These are phyloP conservation scores for Anableps anableps DNA, from an alignment of 2,797 vertebrate genomes.

Conservation along the genomic window DNA sequence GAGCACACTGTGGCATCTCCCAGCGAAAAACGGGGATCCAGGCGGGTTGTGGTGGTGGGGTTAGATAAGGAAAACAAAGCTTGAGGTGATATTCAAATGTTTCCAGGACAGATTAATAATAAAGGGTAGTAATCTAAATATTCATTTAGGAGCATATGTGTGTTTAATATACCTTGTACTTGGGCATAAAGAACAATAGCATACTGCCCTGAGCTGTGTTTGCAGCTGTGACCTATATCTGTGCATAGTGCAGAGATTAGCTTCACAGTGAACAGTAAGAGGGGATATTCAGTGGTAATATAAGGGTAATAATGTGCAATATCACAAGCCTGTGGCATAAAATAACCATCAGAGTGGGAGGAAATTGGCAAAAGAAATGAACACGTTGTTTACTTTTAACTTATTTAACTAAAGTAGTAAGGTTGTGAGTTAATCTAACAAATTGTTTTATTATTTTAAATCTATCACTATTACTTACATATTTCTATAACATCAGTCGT, in stretches of 20 bases:
- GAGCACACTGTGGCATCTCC: conserved; percentile 55
- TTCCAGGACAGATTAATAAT: conserved; percentile 73
- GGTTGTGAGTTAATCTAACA: not conserved
- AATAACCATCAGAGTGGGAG: conserved; percentile 15
- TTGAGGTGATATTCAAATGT: conserved; percentile 81
- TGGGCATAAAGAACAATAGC: conserved; percentile 63
- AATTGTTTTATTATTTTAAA: not conserved
- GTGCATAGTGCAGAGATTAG: conserved; percentile 50
- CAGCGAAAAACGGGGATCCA: conserved; percentile 27
- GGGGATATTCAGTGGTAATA: not conserved
- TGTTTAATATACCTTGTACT: conserved; percentile 74
- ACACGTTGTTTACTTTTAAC: not conserved
- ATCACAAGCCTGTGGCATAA: conserved; percentile 31
- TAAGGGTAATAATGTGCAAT: conserved; percentile 12
- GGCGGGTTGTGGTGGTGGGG: conserved; percentile 55
- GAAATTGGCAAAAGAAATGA: not conserved
- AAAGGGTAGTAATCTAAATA: conserved; percentile 74
- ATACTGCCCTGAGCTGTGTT: conserved; percentile 60
- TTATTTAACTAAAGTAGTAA: not conserved
- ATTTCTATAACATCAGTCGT: too few relatives aligned
- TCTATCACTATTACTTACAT: too few relatives aligned
- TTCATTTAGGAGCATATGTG: conserved; percentile 75
- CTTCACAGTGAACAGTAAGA: conserved; percentile 31
- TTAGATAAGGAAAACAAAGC: conserved; percentile 79
- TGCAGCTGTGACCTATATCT: conserved; percentile 75